Evolutionary conservation across 2,888 invertebrate species (phyloP).

Genomic region (Coelopa pilipes): DNA sequence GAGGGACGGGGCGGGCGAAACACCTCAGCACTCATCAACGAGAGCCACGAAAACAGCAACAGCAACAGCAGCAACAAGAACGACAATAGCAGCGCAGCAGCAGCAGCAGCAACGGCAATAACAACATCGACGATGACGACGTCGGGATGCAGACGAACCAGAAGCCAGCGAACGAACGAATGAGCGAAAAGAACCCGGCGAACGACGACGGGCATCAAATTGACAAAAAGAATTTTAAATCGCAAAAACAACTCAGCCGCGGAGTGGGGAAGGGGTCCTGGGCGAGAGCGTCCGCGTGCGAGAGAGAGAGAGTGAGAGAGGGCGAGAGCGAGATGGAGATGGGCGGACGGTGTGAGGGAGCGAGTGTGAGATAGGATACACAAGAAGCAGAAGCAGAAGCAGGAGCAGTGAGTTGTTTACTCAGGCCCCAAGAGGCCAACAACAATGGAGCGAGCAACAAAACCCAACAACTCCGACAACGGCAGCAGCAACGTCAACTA

Average conservation of each 20-base stretch:
- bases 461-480: constrained; percentile 33
- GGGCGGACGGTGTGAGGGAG: too few species aligned
- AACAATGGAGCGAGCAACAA: constrained; percentile 19
- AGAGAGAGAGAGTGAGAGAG: too few species aligned
- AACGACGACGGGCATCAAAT: constrained; percentile 44
- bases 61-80: constrained; percentile 30
- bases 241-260: constrained; percentile 47
- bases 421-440: neutral
- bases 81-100: neutral
- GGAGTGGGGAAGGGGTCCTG: neutral
- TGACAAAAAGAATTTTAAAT: constrained; percentile 44
- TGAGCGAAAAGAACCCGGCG: constrained; percentile 46
- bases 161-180: constrained; percentile 40
- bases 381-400: constrained; percentile 31
- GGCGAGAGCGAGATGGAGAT: too few species aligned
- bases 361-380: too few species aligned
- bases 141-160: constrained; percentile 10
- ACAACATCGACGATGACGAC: constrained; percentile 1
- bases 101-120: neutral
- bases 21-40: constrained; percentile 27
- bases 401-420: constrained; percentile 29
- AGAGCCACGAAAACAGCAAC: constrained; percentile 14
- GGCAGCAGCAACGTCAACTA: constrained; percentile 32
- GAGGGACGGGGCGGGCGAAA: neutral
- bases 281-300: too few species aligned